phyloP scores from a whole-genome alignment of 2,797 vertebrate genomes.

The Alca torda region DNA sequence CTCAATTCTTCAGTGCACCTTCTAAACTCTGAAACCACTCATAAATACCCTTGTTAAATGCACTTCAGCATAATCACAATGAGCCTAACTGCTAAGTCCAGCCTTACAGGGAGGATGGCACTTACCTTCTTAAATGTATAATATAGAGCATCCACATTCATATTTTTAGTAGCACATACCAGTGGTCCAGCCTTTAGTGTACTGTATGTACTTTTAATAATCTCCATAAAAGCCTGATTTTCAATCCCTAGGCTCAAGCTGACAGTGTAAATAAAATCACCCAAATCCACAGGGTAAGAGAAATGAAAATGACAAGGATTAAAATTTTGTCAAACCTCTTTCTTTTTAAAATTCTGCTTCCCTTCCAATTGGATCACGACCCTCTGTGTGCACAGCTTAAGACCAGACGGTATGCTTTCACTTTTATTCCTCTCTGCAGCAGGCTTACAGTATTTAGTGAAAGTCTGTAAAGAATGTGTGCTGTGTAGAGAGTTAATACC shows the following conservation, averaged over 20 bases:
- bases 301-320: slow-evolving; percentile 99
- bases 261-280: slow-evolving; percentile 99
- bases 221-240: slow-evolving; percentile 98
- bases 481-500: slow-evolving; percentile 86
- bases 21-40: neutral
- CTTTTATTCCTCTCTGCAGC: slow-evolving; percentile 84
- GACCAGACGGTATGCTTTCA: slow-evolving; percentile 86
- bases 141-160: slow-evolving; percentile 57
- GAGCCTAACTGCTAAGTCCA: slow-evolving; percentile 58
- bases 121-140: slow-evolving; percentile 54
- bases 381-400: slow-evolving; percentile 86
- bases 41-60: slow-evolving; percentile 66
- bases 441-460: slow-evolving; percentile 90
- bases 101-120: slow-evolving; percentile 68
- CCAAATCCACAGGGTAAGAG: slow-evolving; percentile 97
- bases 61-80: slow-evolving; percentile 16
- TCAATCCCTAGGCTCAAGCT: slow-evolving; percentile 96
- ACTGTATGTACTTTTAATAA: slow-evolving; percentile 91
- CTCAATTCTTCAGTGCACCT: neutral
- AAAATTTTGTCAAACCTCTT: slow-evolving; percentile 90
- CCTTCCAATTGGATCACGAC: slow-evolving; percentile 87
- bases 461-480: slow-evolving; percentile 87
- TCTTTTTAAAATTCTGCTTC: slow-evolving; percentile 87
- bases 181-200: slow-evolving; percentile 77
- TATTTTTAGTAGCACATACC: slow-evolving; percentile 78